Evolutionary conservation across 2,888 invertebrate genomes (phyloP).

Genomic region (Athrips mouffetella): DNA sequence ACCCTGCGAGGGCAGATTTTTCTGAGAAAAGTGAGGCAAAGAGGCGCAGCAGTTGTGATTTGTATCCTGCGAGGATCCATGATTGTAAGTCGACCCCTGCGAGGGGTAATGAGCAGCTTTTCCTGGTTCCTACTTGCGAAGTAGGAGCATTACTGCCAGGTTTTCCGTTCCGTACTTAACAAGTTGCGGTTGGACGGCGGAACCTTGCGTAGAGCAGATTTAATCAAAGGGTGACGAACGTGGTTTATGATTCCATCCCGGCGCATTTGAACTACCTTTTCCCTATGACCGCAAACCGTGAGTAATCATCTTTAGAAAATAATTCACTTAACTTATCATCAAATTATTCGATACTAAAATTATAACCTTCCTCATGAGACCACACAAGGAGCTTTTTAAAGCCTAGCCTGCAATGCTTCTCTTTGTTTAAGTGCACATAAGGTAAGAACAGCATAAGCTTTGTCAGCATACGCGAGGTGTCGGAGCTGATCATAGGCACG

Average conservation of each 20-base stretch:
- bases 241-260: conserved; percentile 9
- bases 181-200: conserved; percentile 16
- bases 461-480: conserved; percentile 15
- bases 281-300: conserved; percentile 20
- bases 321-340: conserved; percentile 10
- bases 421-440: conserved; percentile 19
- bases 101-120: conserved; percentile 15
- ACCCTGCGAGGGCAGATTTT: conserved; percentile 18
- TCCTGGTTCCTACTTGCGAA: conserved; percentile 4
- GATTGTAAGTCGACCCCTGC: conserved; percentile 15
- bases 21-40: background rate
- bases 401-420: conserved; percentile 9
- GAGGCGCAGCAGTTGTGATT: background rate
- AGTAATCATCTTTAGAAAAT: conserved; percentile 17
- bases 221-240: conserved; percentile 13
- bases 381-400: conserved; percentile 10
- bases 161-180: conserved; percentile 15
- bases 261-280: conserved; percentile 13
- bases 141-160: background rate
- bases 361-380: background rate
- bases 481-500: conserved; percentile 13
- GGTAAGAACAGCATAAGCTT: conserved; percentile 18
- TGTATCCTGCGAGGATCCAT: conserved; percentile 19
- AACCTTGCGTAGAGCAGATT: conserved; percentile 17
- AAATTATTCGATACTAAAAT: background rate